Base-by-base conservation (phyloP, 2,797 vertebrate genomes). In the Spondyliosoma cantharus region DNA sequence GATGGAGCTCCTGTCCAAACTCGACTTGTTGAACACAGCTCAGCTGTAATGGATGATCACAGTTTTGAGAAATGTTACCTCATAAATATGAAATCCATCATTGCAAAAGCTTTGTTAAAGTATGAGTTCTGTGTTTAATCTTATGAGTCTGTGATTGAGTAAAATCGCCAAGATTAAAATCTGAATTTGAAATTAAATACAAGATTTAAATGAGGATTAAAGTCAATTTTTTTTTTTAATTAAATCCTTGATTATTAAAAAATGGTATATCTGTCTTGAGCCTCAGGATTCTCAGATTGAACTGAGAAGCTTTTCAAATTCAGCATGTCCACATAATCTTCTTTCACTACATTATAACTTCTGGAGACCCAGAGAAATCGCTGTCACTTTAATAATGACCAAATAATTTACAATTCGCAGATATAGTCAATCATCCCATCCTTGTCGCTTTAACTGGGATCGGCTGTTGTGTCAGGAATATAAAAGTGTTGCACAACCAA, bases 1-100 rank as follows among this genome's bases (percentile, higher is more conserved):
- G 16, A 2, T 0, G 1, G 17, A 48, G 14, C 56, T 29, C 17
- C 13, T 3, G 7, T 45, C 17, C 17, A 60, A n/a, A 61, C 63
- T 32, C 14, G 0, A 14, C 46, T 43, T 60, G 77, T 76, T 85
- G 82, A 82, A 58, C 59, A 0, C 80, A 67, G 17, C 69, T 54
- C 29, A 0, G 50, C 72, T 87, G 81, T 64, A 80, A 89, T 59
- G n/a, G 48, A 60, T 2, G 71, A 85, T 83, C 49, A 42, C 80
- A 81, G 81, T 22, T 49, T 82, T 65, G 82, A 80, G 74, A 78
- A 74, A 80, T 52, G 11, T 3, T 27, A 68, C 22, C 25, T 42
- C 20, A 14, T n/a, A 5, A 45, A 29, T 27, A 20, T 12, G 4
- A 25, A 71, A 46, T 0, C 3, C 2, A 7, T 24, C 13, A 53